Base-by-base conservation (phyloP, 1,140 invertebrate species). In the Drosophila pseudoobscura region DNA sequence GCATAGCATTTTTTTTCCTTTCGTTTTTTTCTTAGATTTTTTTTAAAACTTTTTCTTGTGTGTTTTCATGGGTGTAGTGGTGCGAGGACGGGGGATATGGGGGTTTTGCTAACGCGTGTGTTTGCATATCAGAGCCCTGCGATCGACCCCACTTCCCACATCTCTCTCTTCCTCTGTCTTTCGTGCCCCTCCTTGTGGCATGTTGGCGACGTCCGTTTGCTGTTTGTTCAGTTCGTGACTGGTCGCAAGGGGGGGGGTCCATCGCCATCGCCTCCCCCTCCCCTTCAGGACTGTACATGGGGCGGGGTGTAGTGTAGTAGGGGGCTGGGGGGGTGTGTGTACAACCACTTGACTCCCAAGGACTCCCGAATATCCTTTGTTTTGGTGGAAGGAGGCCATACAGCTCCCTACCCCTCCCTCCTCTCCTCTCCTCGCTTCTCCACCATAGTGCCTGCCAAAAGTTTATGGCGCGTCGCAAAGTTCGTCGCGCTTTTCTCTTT, bases 391-490 rank as follows among this genome's bases (percentile, higher is more conserved):
- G 35, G 35, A 11, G 8, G 35, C 11, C 35, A 39, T 39, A 3
- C 35, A 39, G 0, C 35, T 39, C 35, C 35, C 35, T 13, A 39
- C 35, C 35, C 35, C 13, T 9, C 4, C 4, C 3, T 39, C 35
- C 3, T 9, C 15, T 41, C 45, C 8, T 0, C 1, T 2, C 29
- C 1, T 39, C 9, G 0, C 31, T 6, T 3, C 31, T 6, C 6
- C 13, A 9, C 6, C 1, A 22, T 17, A 69, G 50, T 59, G 75
- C 55, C 75, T 79, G 77, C 77, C 77, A 77, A 85, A 85, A 85
- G 80, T 85, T 85, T 85, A 85, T 77, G 77, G 77, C 73, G 69
- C 77, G 73, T 80, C 72, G 80, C 63, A 61, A 75, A 74, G 20
- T 64, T 75, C 53, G 70, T 75, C 71, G 70, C 71, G 55, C 72